Conservation (phyloP, 1,140 invertebrate genomes). For the Eulimnadia texana region DNA sequence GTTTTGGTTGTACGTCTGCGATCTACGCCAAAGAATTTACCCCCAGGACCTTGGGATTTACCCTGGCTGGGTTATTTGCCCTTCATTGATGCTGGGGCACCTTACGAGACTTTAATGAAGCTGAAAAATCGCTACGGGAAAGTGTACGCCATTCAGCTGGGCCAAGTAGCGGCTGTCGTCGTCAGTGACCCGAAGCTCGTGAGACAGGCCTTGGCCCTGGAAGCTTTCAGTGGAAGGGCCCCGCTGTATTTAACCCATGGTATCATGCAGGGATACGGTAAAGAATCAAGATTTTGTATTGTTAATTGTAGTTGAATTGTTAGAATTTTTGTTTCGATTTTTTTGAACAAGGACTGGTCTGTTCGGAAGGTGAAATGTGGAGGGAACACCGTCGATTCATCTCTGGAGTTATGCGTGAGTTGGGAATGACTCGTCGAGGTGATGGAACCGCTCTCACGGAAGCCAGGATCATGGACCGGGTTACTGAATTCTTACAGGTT, state of each 20-base stretch:
- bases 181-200: conserved; percentile 53
- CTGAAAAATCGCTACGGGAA: conserved; percentile 47
- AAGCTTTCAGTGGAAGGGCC: conserved; percentile 51
- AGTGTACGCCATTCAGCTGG: conserved; percentile 54
- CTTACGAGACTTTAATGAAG: conserved; percentile 49
- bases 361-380: conserved; percentile 65
- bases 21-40: conserved; percentile 28
- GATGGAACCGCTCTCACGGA: conserved; percentile 45
- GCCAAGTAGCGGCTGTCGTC: conserved; percentile 53
- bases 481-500: conserved; percentile 28
- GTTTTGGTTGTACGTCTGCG: neutral
- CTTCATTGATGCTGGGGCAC: conserved; percentile 45
- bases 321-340: neutral
- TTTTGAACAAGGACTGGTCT: conserved; percentile 49
- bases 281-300: conserved; percentile 22
- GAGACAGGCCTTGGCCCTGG: conserved; percentile 48
- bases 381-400: conserved; percentile 63
- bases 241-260: conserved; percentile 68
- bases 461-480: conserved; percentile 41
- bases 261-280: conserved; percentile 72
- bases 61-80: conserved; percentile 64
- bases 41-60: conserved; percentile 60
- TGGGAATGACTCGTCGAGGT: conserved; percentile 53
- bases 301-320: neutral
- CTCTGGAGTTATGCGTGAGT: conserved; percentile 48